Evolutionary conservation across 2,888 invertebrate species (phyloP), one percentile per base, ranked within the genome.

Genomic region (Hydroisotoma schaefferi): DNA sequence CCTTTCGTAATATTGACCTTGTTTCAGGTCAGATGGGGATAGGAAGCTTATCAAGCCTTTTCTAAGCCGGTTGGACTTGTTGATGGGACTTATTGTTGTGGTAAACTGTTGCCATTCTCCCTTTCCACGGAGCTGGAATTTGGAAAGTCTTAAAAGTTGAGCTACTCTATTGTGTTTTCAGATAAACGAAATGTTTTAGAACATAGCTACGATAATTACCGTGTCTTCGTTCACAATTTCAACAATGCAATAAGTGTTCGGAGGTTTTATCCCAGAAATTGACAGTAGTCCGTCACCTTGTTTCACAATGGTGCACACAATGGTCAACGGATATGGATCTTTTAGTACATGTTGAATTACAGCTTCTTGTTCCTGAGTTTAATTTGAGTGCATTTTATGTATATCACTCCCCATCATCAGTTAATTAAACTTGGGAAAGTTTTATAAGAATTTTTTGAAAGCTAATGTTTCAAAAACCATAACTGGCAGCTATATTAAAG

Each of bases 301-400:
- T 46, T 47, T 33, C 1, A 71, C 58, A 47, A 61, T 65, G 1
- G 65, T 52, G 55, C 69, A 69, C 2, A 69, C 66, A 25, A 69
- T 63, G 1, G 61, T 69, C 23, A 71, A 48, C 1, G 71, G 71
- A 33, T 65, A 69, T 6, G 69, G 65, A n/a, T 71, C 71, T 26
- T 61, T 61, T n/a, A 57, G 47, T 2, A 69, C 67, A 44, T 69
- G 66, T n/a, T 69, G 63, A 40, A 67, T 57, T 8, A 67, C 63
- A n/a, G 55, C 63, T 4, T 55, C 54, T 62, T 65, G 65, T 28
- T 69, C 65, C 65, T 67, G 37, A 18, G 38, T 28, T 37, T 18
- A 55, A 15, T 26, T n/a, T 56, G 22, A 38, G 4, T 40, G 33
- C 20, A 4, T 29, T 10, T 44, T 15, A 44, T 44, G 47, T 38